Conservation (phyloP, 92 coral and sea anemone genomes). For the Meandrina meandrites region DNA sequence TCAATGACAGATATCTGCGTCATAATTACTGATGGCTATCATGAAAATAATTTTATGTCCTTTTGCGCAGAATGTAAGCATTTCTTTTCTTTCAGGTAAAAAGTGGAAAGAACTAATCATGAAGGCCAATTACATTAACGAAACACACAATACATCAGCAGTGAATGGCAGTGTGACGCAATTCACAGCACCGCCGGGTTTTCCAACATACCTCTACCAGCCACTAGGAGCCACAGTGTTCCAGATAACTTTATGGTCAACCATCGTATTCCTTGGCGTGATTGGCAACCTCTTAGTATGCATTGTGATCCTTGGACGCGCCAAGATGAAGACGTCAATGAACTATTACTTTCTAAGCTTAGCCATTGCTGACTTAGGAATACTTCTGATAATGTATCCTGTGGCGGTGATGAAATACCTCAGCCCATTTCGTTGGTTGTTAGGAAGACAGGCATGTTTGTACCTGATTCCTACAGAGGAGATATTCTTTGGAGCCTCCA, state of each 20-base stretch:
- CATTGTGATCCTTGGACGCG: conserved; percentile 65
- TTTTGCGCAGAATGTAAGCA: background rate
- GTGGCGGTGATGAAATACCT: conserved; percentile 48
- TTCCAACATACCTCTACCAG: conserved; percentile 33
- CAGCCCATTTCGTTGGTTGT: conserved; percentile 47
- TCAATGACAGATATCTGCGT: too few species aligned
- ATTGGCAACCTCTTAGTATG: conserved; percentile 78
- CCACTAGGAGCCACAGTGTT: conserved; percentile 54
- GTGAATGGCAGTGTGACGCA: background rate
- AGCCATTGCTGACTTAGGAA: conserved; percentile 81
- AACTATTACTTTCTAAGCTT: conserved; percentile 69
- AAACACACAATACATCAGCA: background rate
- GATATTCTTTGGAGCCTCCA: conserved; percentile 80
- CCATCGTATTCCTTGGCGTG: conserved; percentile 70
- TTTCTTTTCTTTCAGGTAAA: background rate
- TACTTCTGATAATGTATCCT: conserved; percentile 69
- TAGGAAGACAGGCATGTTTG: conserved; percentile 63
- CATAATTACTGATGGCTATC: too few species aligned
- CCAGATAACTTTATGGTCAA: conserved; percentile 55
- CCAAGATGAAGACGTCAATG: conserved; percentile 61
- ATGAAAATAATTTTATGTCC: too few species aligned
- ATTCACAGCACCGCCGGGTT: background rate
- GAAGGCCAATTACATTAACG: background rate
- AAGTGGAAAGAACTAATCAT: background rate
- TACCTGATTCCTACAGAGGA: conserved; percentile 74